A percentile compares a stretch with the other conserved stretches of the same genome.
Evolutionary conservation across 2,888 invertebrate genomes (phyloP).

Genomic region (Hirudinaria manillensis): DNA sequence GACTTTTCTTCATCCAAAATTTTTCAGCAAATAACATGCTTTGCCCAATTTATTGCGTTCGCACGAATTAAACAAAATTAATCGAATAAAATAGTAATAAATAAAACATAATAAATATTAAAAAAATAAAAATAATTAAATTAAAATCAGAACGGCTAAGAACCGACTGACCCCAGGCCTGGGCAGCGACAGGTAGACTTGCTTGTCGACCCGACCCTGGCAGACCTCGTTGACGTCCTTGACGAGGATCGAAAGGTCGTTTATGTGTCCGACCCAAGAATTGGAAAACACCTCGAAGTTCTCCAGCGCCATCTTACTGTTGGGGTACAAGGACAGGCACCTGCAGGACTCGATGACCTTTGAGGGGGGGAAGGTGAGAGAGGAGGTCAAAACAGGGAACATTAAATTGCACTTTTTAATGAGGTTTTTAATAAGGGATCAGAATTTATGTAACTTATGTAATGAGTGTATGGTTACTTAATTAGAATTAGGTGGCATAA

Average conservation of each 20-base stretch:
- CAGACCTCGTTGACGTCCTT: slow-evolving; percentile 75
- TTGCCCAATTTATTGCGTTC: too few species aligned
- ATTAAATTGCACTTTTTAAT: neutral
- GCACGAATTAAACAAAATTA: too few species aligned
- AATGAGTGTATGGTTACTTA: too few species aligned
- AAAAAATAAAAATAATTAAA: too few species aligned
- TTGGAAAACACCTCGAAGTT: slow-evolving; percentile 71
- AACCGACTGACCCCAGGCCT: slow-evolving; percentile 85
- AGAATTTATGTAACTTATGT: too few species aligned
- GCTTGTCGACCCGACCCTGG: slow-evolving; percentile 67
- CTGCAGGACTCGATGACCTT: slow-evolving; percentile 81
- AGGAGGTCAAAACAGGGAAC: neutral
- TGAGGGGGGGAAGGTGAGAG: neutral
- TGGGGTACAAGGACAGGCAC: slow-evolving; percentile 81
- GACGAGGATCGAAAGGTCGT: slow-evolving; percentile 81
- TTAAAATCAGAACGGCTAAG: too few species aligned
- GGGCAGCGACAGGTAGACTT: slow-evolving; percentile 86
- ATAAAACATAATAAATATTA: too few species aligned
- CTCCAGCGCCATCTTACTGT: slow-evolving; percentile 89
- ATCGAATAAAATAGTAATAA: too few species aligned
- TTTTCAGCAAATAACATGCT: too few species aligned
- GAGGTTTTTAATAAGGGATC: too few species aligned
- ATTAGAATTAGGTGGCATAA: too few species aligned
- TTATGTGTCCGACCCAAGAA: slow-evolving; percentile 79
- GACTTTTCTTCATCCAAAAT: too few species aligned